Base-by-base conservation (phyloP, 2,888 invertebrate genomes). In the Clunio marinus region DNA sequence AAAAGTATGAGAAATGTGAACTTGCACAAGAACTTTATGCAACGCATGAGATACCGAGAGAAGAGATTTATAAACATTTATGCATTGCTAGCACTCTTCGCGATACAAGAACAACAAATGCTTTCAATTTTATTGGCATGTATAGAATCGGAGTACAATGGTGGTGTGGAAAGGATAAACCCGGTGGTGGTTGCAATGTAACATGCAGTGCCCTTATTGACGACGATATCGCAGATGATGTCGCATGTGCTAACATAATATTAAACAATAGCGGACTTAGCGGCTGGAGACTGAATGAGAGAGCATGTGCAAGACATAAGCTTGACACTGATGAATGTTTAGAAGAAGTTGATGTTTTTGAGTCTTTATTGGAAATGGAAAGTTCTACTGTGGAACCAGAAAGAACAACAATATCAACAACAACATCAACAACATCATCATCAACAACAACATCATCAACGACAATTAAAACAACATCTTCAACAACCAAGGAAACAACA, bases 211-310 rank as follows among this genome's bases (percentile, higher is more conserved):
- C 32, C 20, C 32, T 60, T n/a, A 13, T 20, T n/a, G 60, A 60
- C 22, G 60, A 60, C 20, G 60, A 60, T n/a, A 35, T 60, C 32
- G 35, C 35, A 2, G 60, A 60, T 24, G 60, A 60, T 60, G 35
- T 60, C 15, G 10, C 5, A 4, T 60, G 60, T 60, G 60, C 60
- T 17, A 20, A 37, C 2, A 28, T 28, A 37, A 35, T 60, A 7
- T n/a, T 60, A 10, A n/a, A 4, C 3, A 15, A 28, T 17, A 35
- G 35, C 1, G 60, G 60, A 37, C 3, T 15, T 20, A 2, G 15
- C 17, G 60, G 28, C 1, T 60, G 60, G 60, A 1, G 1, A 1
- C 3, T 5, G 35, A 20, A 4, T 20, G 60, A 60, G 17, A 20
- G 1, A n/a, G n/a, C n/a, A n/a, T n/a, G n/a, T n/a, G n/a, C n/a